These are phyloP conservation scores for Spondyliosoma cantharus DNA, from an alignment of 2,797 vertebrate genomes.

Conservation along the genomic window DNA sequence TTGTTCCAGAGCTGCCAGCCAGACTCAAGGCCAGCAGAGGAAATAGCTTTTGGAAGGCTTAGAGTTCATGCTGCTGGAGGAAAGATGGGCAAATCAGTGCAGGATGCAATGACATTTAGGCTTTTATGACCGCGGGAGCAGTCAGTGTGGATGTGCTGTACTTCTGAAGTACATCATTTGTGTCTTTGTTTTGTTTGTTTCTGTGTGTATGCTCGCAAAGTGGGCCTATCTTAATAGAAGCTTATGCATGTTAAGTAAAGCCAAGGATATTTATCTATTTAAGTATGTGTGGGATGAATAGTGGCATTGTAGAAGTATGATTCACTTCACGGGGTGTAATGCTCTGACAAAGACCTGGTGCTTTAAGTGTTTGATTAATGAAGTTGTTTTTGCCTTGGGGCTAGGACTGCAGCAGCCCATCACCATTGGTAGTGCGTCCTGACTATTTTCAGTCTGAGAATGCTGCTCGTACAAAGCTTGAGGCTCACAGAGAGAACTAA, in stretches of 20 bases:
- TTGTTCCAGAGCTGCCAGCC: slow-evolving; percentile 35
- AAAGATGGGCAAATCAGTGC: slow-evolving; percentile 44
- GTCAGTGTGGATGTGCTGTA: slow-evolving; percentile 12
- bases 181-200: background rate
- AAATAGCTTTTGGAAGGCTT: slow-evolving; percentile 54
- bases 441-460: slow-evolving; percentile 13
- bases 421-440: background rate
- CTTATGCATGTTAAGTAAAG: background rate
- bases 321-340: slow-evolving; percentile 6
- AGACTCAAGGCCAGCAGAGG: slow-evolving; percentile 47
- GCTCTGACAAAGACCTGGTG: background rate
- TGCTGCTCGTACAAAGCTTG: background rate
- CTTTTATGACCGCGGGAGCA: slow-evolving; percentile 25
- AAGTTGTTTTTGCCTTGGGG: background rate
- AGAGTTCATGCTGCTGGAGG: slow-evolving; percentile 22
- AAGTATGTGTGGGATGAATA: slow-evolving; percentile 4
- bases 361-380: slow-evolving; percentile 17
- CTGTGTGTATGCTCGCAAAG: background rate
- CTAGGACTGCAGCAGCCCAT: background rate
- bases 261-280: slow-evolving; percentile 1
- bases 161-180: background rate
- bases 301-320: slow-evolving; percentile 13
- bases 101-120: slow-evolving; percentile 56
- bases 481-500: background rate
- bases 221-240: background rate